These are phyloP conservation scores for fruit fly (Drosophila melanogaster) DNA, from an alignment of 1,140 invertebrate species.

Conservation along the genomic window Release_6_plus_ISO1_MT NT_037436.4:1470001-1470500, in stretches of 20 bases:
- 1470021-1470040: conserved; percentile 21
- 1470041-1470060: conserved; percentile 24
- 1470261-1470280: conserved; percentile 59
- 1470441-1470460: conserved; percentile 10
- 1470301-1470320: conserved; percentile 9
- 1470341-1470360: conserved; percentile 84
- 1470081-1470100: conserved; percentile 62
- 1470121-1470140: conserved; percentile 73
- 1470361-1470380: conserved; percentile 75
- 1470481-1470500: conserved; percentile 63
- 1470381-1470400: not conserved
- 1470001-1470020: conserved; percentile 5
- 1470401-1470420: conserved; percentile 51
- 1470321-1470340: conserved; percentile 34
- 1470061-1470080: conserved; percentile 24
- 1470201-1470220: not conserved
- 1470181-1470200: conserved; percentile 15
- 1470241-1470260: conserved; percentile 25
- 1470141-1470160: conserved; percentile 76
- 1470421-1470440: conserved; percentile 49
- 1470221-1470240: not conserved
- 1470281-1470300: conserved; percentile 74
- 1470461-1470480: conserved; percentile 33
- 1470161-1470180: conserved; percentile 46
- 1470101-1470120: conserved; percentile 60